phyloP scores from a whole-genome alignment of 2,113 vertebrate genomes.

The Calyptommatus sinebrachiatus region DNA sequence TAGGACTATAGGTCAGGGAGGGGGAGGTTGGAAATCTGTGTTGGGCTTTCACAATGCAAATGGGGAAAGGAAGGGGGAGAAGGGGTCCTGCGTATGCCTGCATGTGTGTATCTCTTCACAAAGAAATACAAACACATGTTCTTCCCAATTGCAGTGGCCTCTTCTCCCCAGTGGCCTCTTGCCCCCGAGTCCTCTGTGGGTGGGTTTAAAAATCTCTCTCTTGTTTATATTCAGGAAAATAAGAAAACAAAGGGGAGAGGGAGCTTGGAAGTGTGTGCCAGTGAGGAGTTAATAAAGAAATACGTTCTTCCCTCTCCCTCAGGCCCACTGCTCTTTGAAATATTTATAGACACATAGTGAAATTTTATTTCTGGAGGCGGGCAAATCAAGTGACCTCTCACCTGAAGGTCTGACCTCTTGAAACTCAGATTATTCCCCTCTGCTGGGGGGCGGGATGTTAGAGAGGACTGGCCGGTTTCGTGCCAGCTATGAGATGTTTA shows the following conservation, averaged over 20 bases:
- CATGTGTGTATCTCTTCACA: not conserved
- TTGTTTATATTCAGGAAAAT: not conserved
- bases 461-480: not conserved
- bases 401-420: slow-evolving; percentile 7
- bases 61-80: not conserved
- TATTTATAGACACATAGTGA: slow-evolving; percentile 16
- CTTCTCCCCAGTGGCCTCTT: slow-evolving; percentile 9
- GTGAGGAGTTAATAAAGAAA: slow-evolving; percentile 13
- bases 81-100: not conserved
- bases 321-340: not conserved
- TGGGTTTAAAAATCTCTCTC: not conserved
- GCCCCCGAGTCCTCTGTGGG: not conserved
- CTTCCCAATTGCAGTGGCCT: not conserved
- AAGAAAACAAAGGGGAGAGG: not conserved
- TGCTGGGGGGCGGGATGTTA: not conserved
- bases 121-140: slow-evolving; percentile 46
- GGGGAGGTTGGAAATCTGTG: not conserved
- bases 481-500: not conserved
- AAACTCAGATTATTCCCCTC: slow-evolving; percentile 1
- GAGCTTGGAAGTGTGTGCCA: not conserved
- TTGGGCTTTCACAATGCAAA: not conserved
- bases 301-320: not conserved
- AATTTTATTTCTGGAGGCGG: slow-evolving; percentile 21
- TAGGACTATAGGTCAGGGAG: slow-evolving; percentile 41
- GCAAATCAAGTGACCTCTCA: slow-evolving; percentile 13